A percentile compares a stretch with the other conserved stretches of the same genome.
phyloP scores from a whole-genome alignment of 2,888 invertebrate species.

The Caenorhabditis panamensis region DNA sequence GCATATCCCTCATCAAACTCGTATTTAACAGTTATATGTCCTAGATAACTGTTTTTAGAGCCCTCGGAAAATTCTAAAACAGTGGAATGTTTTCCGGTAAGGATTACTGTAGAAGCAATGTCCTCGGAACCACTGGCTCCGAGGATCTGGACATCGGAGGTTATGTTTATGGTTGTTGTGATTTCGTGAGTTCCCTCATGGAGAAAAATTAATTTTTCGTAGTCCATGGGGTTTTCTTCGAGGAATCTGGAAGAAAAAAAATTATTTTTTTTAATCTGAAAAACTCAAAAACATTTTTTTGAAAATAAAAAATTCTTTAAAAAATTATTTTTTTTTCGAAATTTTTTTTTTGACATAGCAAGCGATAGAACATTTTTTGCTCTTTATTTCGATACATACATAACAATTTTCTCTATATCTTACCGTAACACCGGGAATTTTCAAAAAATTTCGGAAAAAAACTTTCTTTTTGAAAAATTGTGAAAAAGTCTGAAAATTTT shows the following conservation, averaged over 20 bases:
- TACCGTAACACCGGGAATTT: too few species aligned
- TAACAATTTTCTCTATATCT: too few species aligned
- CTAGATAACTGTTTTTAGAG: conserved; percentile 27
- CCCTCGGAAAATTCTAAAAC: conserved; percentile 39
- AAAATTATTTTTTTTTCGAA: too few species aligned
- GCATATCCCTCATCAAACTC: conserved; percentile 37
- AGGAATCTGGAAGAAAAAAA: conserved; percentile 42
- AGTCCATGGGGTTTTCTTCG: conserved; percentile 62
- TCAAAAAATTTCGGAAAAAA: too few species aligned
- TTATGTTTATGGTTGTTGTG: conserved; percentile 89
- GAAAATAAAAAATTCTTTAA: too few species aligned
- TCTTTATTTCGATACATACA: too few species aligned
- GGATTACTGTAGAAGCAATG: conserved; percentile 51
- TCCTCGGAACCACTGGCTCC: conserved; percentile 85
- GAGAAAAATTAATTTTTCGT: conserved; percentile 89
- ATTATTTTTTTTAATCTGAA: too few species aligned
- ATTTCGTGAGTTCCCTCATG: conserved; percentile 94
- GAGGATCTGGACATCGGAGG: conserved; percentile 93
- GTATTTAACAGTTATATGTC: conserved; percentile 45
- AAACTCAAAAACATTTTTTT: too few species aligned
- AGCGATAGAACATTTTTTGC: too few species aligned
- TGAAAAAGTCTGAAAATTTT: too few species aligned
- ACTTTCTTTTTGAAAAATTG: too few species aligned
- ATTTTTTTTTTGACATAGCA: too few species aligned
- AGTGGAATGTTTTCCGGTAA: conserved; percentile 43